A percentile compares a stretch with the other conserved stretches of the same genome.
Conservation (phyloP, 2,113 vertebrate species). For the Ctenodactylus gundi region DNA sequence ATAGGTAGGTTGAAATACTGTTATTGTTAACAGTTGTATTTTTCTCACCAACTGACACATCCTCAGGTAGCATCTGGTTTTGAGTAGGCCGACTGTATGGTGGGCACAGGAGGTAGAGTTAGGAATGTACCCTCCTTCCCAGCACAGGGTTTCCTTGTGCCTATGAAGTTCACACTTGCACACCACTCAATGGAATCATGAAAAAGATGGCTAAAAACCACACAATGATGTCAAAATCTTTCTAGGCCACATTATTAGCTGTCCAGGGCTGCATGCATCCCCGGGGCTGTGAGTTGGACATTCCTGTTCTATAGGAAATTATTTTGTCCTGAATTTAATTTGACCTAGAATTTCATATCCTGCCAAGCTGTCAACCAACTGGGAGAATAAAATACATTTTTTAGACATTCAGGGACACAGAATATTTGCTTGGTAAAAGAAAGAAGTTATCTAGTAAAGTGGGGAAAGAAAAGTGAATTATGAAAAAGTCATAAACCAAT, state of each 20-base stretch:
- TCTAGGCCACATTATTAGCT: background rate
- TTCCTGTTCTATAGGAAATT: conserved; percentile 30
- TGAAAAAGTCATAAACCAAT: background rate
- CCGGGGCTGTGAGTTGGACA: background rate
- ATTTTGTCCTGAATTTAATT: conserved; percentile 47
- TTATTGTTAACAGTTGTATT: background rate
- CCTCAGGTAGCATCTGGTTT: background rate
- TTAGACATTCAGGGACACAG: background rate
- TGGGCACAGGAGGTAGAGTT: background rate
- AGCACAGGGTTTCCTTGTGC: background rate
- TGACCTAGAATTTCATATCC: conserved; percentile 40
- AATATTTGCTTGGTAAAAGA: conserved; percentile 31
- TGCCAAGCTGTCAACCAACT: conserved; percentile 24
- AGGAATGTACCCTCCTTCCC: background rate
- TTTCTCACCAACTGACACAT: background rate
- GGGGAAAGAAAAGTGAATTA: background rate
- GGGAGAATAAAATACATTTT: conserved; percentile 19
- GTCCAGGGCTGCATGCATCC: background rate
- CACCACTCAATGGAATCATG: background rate
- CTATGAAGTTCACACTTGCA: background rate
- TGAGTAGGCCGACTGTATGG: background rate
- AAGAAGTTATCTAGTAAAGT: background rate
- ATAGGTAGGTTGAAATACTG: background rate
- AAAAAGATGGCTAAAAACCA: background rate
- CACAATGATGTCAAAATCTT: background rate